phyloP scores from a whole-genome alignment of 1,140 invertebrate species.

The Reticulitermes speratus region DNA sequence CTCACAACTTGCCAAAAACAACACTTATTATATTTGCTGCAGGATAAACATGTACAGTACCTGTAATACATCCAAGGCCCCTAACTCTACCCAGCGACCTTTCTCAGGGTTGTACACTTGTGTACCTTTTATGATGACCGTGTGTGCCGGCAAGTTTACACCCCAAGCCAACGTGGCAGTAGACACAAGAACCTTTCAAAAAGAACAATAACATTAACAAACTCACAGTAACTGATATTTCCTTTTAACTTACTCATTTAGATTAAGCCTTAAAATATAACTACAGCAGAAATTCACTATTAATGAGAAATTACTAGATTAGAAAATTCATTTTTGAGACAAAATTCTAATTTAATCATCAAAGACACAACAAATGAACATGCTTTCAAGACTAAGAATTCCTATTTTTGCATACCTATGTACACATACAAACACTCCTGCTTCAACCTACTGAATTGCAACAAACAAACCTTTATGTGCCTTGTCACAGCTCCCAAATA shows the following conservation, averaged over 20 bases:
- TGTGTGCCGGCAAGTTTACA: slow-evolving; percentile 98
- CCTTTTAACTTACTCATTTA: not conserved
- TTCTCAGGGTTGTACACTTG: slow-evolving; percentile 99
- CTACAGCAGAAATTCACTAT: not conserved
- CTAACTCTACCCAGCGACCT: slow-evolving; percentile 96
- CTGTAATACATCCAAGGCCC: slow-evolving; percentile 94
- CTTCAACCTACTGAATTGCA: too few species aligned
- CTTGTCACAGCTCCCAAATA: too few species aligned
- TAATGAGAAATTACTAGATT: not conserved
- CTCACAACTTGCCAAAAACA: too few species aligned
- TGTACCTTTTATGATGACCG: slow-evolving; percentile 99
- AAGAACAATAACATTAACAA: not conserved
- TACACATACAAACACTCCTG: too few species aligned
- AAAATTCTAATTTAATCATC: too few species aligned
- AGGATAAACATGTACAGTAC: slow-evolving; percentile 38
- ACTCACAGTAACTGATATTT: not conserved
- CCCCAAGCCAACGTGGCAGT: slow-evolving; percentile 99
- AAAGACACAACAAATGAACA: too few species aligned
- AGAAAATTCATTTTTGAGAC: too few species aligned
- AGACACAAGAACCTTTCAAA: slow-evolving; percentile 81
- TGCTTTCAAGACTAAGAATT: too few species aligned
- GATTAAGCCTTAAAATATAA: not conserved
- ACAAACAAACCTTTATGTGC: too few species aligned
- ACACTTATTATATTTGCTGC: too few species aligned
- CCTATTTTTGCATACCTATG: too few species aligned